phyloP scores from a whole-genome alignment of 2,888 invertebrate species.

The Automeris io region DNA sequence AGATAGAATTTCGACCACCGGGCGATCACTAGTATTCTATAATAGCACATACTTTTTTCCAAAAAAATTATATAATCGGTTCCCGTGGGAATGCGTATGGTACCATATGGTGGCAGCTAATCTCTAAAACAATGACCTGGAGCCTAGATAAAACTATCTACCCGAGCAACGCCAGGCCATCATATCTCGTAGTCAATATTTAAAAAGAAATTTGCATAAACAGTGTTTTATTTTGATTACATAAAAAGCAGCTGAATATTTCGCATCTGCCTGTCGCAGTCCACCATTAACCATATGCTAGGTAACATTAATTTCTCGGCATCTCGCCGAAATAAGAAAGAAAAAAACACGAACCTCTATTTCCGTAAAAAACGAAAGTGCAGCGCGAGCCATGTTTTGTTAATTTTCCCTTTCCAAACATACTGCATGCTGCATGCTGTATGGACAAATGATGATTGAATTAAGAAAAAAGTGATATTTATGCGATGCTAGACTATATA shows the following conservation, averaged over 20 bases:
- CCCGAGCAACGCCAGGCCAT: too few relatives aligned
- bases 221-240: slow-evolving; percentile 4
- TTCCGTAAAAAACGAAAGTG: slow-evolving; percentile 65
- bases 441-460: slow-evolving; percentile 66
- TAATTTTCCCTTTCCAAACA: slow-evolving; percentile 35
- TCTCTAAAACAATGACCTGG: too few relatives aligned
- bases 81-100: too few relatives aligned
- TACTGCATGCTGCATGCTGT: too few relatives aligned
- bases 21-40: too few relatives aligned
- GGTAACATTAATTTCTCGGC: slow-evolving; percentile 53
- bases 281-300: slow-evolving; percentile 54
- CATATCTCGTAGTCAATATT: too few relatives aligned
- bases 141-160: too few relatives aligned
- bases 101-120: too few relatives aligned
- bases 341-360: slow-evolving; percentile 35
- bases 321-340: slow-evolving; percentile 39
- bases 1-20: too few relatives aligned
- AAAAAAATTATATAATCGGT: too few relatives aligned
- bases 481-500: slow-evolving; percentile 24
- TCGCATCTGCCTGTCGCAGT: slow-evolving; percentile 38
- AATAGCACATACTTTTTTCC: too few relatives aligned
- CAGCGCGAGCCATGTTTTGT: slow-evolving; percentile 63
- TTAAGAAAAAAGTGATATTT: slow-evolving; percentile 53
- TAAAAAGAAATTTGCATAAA: slow-evolving; percentile 1
- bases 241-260: slow-evolving; percentile 20